phyloP scores from a whole-genome alignment of 2,113 vertebrate species.

The Toxotes jaculatrix region DNA sequence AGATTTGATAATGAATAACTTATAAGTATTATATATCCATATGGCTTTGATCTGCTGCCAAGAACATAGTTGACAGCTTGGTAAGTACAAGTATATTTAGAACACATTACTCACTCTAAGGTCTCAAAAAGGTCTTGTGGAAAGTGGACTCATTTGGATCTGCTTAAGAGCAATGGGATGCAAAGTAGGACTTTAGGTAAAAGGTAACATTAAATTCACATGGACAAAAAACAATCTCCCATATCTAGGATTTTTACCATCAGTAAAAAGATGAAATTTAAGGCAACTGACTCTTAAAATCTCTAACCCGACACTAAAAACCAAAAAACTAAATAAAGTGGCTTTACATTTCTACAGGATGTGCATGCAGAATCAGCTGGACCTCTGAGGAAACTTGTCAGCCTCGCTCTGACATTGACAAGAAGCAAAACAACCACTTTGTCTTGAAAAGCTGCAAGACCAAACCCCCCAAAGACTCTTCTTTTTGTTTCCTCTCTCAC shows the following conservation, averaged over 20 bases:
- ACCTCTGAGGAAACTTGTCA: conserved; percentile 11
- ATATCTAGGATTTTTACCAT: background rate
- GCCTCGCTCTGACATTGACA: conserved; percentile 8
- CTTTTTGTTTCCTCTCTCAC: background rate
- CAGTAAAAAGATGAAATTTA: background rate
- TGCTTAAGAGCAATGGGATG: background rate
- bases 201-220: background rate
- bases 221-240: background rate
- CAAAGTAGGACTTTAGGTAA: background rate
- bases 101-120: too few species aligned
- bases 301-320: background rate
- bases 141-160: background rate
- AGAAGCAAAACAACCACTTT: conserved; percentile 29
- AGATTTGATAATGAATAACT: background rate
- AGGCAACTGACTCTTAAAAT: background rate
- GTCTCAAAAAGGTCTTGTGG: background rate
- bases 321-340: background rate
- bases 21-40: too few species aligned
- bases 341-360: background rate
- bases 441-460: conserved; percentile 25
- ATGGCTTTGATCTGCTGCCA: background rate
- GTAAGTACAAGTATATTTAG: background rate
- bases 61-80: background rate
- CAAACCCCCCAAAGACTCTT: background rate
- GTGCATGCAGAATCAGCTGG: too few species aligned